A percentile compares a stretch with the other conserved stretches of the same genome.
These are phyloP conservation scores for Cavia aperea DNA, from an alignment of 2,113 vertebrate genomes.

Conservation along the genomic window DNA sequence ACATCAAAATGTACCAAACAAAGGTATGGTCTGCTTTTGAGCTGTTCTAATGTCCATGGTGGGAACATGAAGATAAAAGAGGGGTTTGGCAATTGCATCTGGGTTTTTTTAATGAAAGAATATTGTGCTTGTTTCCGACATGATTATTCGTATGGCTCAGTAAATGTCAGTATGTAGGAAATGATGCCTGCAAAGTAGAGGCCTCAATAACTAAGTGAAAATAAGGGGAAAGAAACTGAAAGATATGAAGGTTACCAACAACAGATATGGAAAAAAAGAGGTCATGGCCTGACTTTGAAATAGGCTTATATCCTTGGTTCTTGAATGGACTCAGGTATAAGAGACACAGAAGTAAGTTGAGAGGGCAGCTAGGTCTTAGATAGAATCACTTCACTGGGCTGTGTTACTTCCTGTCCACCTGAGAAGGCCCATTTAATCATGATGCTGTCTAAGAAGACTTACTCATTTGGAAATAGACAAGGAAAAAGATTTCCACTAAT, in stretches of 20 bases:
- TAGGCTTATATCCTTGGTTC: not conserved
- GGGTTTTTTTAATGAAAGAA: constrained; percentile 25
- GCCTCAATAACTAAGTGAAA: constrained; percentile 7
- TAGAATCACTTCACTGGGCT: not conserved
- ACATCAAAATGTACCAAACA: not conserved
- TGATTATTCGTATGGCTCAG: constrained; percentile 8
- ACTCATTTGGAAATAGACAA: not conserved
- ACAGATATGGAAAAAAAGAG: not conserved
- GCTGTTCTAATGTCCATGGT: not conserved
- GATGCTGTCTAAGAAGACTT: not conserved
- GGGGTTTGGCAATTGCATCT: not conserved
- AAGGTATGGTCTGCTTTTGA: not conserved
- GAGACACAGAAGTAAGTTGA: not conserved
- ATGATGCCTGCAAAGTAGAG: not conserved
- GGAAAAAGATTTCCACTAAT: not conserved
- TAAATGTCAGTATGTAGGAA: constrained; percentile 5
- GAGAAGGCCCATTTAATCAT: not conserved
- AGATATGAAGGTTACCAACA: not conserved
- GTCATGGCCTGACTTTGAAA: not conserved
- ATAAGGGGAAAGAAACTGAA: not conserved
- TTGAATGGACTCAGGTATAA: not conserved
- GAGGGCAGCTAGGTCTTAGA: too few relatives aligned
- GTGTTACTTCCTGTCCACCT: not conserved
- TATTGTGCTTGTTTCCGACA: not conserved
- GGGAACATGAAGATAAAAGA: not conserved